These are phyloP conservation scores for Neotoma lepida DNA, from an alignment of 2,113 vertebrate genomes.

Conservation along the genomic window DNA sequence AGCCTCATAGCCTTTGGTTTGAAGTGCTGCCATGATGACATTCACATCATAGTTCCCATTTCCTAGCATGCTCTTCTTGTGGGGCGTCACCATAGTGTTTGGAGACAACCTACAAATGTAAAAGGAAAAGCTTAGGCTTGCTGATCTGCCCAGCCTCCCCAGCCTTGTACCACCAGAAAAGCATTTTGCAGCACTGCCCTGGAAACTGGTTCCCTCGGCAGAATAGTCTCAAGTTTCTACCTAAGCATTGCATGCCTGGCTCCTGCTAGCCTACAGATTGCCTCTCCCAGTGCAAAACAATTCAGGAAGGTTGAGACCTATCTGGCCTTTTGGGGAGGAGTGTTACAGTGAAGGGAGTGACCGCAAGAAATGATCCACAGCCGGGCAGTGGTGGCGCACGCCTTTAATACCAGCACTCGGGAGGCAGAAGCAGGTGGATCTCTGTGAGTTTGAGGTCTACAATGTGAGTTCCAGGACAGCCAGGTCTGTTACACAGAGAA, in stretches of 20 bases:
- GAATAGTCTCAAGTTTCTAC: background rate
- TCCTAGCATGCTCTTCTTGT: constrained; percentile 99
- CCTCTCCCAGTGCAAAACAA: background rate
- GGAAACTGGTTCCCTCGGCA: background rate
- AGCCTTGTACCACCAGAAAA: background rate
- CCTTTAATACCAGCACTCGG: background rate
- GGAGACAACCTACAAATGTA: constrained; percentile 91
- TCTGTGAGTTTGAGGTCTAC: background rate
- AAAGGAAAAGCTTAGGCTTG: background rate
- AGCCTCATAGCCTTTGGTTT: constrained; percentile 97
- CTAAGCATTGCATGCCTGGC: background rate
- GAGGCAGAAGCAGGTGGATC: background rate
- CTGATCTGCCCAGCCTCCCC: background rate
- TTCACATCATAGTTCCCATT: constrained; percentile 99
- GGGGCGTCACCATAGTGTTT: constrained; percentile 97
- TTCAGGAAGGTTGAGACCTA: background rate
- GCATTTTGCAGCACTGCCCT: background rate
- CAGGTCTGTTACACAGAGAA: background rate
- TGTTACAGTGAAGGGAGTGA: background rate
- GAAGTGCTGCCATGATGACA: constrained; percentile 99
- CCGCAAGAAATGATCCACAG: background rate
- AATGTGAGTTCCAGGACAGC: background rate
- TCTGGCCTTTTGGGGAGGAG: background rate
- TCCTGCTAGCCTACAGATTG: background rate
- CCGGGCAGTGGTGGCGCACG: background rate